Percentiles rank a stretch among this genome's conserved stretches.
phyloP scores from a whole-genome alignment of 2,888 invertebrate species.

The Microplitis deprimator region DNA sequence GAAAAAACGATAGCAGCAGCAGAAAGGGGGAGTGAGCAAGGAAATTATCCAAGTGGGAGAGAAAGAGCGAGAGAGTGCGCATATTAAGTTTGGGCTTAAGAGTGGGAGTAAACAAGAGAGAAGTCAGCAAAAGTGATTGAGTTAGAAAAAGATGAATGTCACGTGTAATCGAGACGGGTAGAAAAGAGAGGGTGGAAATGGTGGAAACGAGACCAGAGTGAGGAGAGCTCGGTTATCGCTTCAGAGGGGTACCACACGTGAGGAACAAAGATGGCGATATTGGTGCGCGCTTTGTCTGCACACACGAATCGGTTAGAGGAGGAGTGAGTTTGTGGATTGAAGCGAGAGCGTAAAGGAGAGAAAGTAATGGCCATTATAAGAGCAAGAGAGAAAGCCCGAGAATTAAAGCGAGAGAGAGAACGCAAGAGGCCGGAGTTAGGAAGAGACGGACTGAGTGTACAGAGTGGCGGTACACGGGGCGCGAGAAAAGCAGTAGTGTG shows the following conservation, averaged over 20 bases:
- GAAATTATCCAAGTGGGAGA: conserved; percentile 45
- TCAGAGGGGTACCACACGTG: conserved; percentile 57
- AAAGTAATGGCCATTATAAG: conserved; percentile 38
- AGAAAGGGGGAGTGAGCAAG: conserved; percentile 63
- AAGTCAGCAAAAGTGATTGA: conserved; percentile 49
- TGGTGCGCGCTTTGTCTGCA: conserved; percentile 58
- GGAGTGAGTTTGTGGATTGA: conserved; percentile 48
- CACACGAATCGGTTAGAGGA: conserved; percentile 49
- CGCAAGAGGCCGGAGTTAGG: conserved; percentile 67
- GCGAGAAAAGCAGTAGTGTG: conserved; percentile 79
- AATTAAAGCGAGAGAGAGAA: conserved; percentile 59
- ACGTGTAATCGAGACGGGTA: conserved; percentile 47
- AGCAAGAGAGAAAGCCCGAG: conserved; percentile 51
- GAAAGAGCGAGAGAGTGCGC: conserved; percentile 71
- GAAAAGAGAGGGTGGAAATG: conserved; percentile 65
- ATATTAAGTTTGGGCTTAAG: conserved; percentile 55
- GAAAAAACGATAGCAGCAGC: conserved; percentile 30
- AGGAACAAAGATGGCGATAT: conserved; percentile 58
- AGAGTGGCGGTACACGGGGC: conserved; percentile 74
- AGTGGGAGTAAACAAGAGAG: conserved; percentile 34
- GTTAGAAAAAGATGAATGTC: conserved; percentile 63
- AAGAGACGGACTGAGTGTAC: conserved; percentile 75
- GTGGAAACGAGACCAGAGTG: conserved; percentile 65
- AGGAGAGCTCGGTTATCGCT: conserved; percentile 61
- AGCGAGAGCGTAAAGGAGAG: conserved; percentile 48